Conservation (phyloP, 2,797 vertebrate species). For the Chrosomus eos region DNA sequence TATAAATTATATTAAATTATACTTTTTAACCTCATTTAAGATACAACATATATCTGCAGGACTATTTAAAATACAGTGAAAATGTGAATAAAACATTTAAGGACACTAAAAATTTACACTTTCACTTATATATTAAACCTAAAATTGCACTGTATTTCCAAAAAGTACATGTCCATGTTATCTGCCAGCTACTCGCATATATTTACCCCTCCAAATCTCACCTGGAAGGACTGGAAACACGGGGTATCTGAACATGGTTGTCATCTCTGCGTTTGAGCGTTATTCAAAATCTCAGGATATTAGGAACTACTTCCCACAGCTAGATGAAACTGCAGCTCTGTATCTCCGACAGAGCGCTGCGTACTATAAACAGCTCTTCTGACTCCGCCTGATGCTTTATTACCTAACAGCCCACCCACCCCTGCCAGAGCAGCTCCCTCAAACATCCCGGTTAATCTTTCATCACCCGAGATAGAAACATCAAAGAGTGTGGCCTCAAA, state of each 20-base stretch:
- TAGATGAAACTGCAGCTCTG: slow-evolving; percentile 36
- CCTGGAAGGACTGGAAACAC: slow-evolving; percentile 79
- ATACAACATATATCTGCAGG: background rate
- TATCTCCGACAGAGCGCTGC: slow-evolving; percentile 67
- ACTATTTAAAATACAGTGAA: background rate
- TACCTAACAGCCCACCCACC: slow-evolving; percentile 34
- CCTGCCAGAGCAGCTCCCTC: slow-evolving; percentile 48
- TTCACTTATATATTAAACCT: background rate
- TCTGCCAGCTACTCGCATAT: background rate
- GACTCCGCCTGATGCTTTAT: slow-evolving; percentile 43
- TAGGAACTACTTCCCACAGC: background rate
- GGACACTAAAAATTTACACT: background rate
- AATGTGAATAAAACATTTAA: background rate
- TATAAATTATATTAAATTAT: background rate
- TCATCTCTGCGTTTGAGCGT: slow-evolving; percentile 66
- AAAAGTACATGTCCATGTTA: background rate
- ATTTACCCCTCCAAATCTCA: slow-evolving; percentile 64
- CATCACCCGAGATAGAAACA: slow-evolving; percentile 10
- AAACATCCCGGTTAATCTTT: slow-evolving; percentile 31
- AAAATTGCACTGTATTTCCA: background rate
- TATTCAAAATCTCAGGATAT: slow-evolving; percentile 13
- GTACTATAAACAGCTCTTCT: slow-evolving; percentile 44
- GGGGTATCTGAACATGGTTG: slow-evolving; percentile 75
- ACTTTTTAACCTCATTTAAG: background rate
- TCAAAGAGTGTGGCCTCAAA: background rate